Percentiles rank a stretch among this genome's conserved stretches.
These are phyloP conservation scores for Pharmacophagus antenor DNA, from an alignment of 2,888 invertebrate species.

Conservation along the genomic window DNA sequence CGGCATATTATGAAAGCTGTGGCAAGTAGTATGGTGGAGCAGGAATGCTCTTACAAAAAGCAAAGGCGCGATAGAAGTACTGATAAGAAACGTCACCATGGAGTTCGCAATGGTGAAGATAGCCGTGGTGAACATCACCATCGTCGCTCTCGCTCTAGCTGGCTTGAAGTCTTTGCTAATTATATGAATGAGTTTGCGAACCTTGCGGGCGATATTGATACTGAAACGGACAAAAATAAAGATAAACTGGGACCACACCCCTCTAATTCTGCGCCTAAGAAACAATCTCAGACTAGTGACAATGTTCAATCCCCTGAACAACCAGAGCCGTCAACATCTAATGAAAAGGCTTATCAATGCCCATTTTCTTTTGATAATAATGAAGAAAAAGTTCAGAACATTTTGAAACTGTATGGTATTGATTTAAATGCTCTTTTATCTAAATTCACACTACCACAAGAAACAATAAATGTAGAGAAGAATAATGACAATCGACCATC, in stretches of 20 bases:
- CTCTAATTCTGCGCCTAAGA: constrained; percentile 33
- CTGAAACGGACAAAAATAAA: constrained; percentile 39
- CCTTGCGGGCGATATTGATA: constrained; percentile 65
- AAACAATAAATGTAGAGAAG: constrained; percentile 9
- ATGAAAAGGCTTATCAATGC: constrained; percentile 29
- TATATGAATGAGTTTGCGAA: constrained; percentile 80
- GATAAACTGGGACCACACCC: constrained; percentile 34
- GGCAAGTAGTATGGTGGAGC: constrained; percentile 37
- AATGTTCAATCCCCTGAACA: constrained; percentile 35
- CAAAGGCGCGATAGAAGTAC: constrained; percentile 47
- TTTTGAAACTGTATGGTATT: constrained; percentile 32
- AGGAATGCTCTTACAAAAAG: constrained; percentile 52
- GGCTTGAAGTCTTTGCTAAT: constrained; percentile 72
- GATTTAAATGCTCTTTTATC: constrained; percentile 2
- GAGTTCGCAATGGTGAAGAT: constrained; percentile 36
- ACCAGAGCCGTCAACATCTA: constrained; percentile 26
- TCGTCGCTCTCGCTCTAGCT: constrained; percentile 52
- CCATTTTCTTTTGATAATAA: constrained; percentile 34
- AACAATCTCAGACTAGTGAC: constrained; percentile 29
- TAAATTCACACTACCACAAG: background rate
- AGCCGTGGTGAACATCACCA: constrained; percentile 43
- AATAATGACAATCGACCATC: constrained; percentile 2
- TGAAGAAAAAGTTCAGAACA: constrained; percentile 38
- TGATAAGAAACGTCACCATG: constrained; percentile 47
- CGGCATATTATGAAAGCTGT: constrained; percentile 62